phyloP scores from a whole-genome alignment of 2,797 vertebrate species.

The Smutsia temminckii region DNA sequence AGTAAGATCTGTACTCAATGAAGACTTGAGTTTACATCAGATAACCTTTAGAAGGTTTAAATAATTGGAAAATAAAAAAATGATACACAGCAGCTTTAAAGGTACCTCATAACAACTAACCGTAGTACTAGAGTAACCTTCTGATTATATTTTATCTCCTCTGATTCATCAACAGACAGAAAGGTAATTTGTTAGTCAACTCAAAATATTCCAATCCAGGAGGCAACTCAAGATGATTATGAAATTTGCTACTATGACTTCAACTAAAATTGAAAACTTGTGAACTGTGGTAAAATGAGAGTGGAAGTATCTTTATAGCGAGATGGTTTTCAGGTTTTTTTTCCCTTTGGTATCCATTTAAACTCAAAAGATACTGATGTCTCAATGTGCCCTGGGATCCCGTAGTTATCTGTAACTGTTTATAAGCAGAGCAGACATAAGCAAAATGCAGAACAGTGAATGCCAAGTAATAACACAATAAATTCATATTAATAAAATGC shows the following conservation, averaged over 20 bases:
- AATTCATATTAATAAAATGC: not conserved
- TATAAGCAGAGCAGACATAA: not conserved
- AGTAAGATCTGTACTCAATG: not conserved
- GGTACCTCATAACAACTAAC: not conserved
- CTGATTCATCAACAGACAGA: not conserved
- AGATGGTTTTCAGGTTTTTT: not conserved
- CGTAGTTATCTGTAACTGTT: not conserved
- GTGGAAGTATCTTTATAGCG: not conserved
- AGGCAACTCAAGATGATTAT: not conserved
- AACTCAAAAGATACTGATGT: not conserved
- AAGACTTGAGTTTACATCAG: not conserved
- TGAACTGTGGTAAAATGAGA: not conserved
- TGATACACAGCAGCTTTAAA: not conserved
- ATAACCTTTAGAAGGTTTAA: not conserved
- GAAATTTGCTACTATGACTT: not conserved
- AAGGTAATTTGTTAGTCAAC: not conserved
- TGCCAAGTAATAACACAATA: not conserved
- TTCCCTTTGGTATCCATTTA: not conserved
- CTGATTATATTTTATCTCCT: not conserved
- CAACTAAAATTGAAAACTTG: not conserved
- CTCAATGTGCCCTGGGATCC: not conserved
- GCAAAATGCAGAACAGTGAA: not conserved
- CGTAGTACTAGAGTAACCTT: not conserved
- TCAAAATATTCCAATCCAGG: not conserved
- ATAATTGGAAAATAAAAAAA: not conserved